These are phyloP conservation scores for Theocolax elegans DNA, from an alignment of 1,140 invertebrate genomes.

Conservation along the genomic window DNA sequence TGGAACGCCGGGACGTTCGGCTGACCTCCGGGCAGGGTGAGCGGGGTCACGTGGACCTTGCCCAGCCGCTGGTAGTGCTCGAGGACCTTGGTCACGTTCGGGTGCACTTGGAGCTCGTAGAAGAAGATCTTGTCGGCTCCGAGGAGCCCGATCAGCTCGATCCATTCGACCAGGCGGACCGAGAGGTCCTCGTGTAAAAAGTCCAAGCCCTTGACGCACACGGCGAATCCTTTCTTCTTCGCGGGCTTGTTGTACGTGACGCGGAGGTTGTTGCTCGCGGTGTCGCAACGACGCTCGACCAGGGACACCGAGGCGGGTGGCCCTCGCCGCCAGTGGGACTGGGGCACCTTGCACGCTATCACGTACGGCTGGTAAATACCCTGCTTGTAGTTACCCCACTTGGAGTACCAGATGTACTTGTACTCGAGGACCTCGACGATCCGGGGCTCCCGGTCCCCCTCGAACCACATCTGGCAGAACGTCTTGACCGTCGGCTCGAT, in stretches of 20 bases:
- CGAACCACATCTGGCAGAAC: conserved; percentile 92
- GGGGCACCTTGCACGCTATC: conserved; percentile 87
- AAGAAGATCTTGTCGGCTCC: conserved; percentile 94
- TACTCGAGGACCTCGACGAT: conserved; percentile 87
- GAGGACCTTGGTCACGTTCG: conserved; percentile 90
- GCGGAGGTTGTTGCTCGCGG: conserved; percentile 86
- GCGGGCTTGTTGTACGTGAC: conserved; percentile 84
- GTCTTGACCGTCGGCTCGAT: conserved; percentile 86
- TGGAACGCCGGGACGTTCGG: conserved; percentile 90
- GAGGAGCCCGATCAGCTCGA: conserved; percentile 85
- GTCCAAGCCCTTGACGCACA: conserved; percentile 94
- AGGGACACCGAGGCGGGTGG: conserved; percentile 87
- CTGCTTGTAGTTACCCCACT: conserved; percentile 95
- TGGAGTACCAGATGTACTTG: conserved; percentile 93
- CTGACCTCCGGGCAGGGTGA: conserved; percentile 90
- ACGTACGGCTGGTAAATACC: conserved; percentile 92
- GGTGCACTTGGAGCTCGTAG: conserved; percentile 89
- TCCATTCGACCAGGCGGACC: conserved; percentile 93
- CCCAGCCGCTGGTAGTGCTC: conserved; percentile 82
- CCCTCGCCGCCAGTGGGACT: conserved; percentile 74
- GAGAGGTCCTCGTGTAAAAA: conserved; percentile 92
- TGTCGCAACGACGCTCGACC: conserved; percentile 86
- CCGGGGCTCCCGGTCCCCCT: conserved; percentile 80
- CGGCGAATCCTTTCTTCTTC: conserved; percentile 85
- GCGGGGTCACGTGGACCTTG: conserved; percentile 83